Conservation (phyloP, 2,113 vertebrate species). For the Agelaius tricolor region DNA sequence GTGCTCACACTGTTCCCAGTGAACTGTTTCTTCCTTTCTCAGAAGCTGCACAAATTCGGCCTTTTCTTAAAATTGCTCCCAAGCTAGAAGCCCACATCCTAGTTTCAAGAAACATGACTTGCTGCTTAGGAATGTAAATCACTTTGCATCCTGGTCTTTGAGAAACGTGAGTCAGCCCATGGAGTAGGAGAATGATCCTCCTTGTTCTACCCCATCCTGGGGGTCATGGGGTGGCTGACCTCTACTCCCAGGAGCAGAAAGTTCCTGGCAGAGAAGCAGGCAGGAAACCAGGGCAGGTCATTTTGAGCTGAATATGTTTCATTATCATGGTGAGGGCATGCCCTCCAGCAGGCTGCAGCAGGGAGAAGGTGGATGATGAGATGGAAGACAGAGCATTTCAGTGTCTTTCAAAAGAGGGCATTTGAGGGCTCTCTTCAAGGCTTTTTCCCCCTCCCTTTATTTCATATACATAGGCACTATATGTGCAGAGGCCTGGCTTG, state of each 20-base stretch:
- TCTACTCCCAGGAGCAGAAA: background rate
- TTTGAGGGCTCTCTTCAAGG: background rate
- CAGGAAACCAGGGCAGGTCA: background rate
- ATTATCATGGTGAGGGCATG: background rate
- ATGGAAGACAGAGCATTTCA: background rate
- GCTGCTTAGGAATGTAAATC: slow-evolving; percentile 37
- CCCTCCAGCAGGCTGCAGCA: background rate
- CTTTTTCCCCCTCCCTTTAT: background rate
- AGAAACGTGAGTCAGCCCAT: background rate
- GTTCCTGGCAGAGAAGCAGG: background rate
- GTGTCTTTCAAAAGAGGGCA: background rate
- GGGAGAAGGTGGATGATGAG: background rate
- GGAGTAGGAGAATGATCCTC: background rate
- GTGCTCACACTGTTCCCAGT: background rate
- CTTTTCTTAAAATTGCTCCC: background rate
- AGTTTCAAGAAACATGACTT: slow-evolving; percentile 15
- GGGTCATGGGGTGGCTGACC: background rate
- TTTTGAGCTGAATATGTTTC: background rate
- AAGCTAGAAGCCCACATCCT: background rate
- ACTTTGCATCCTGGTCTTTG: background rate
- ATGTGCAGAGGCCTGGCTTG: background rate
- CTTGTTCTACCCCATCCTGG: background rate
- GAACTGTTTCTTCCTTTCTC: background rate
- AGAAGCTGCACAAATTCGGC: background rate
- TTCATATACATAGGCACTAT: background rate